Evolutionary conservation across 2,888 invertebrate species (phyloP), one percentile per base, ranked within the genome.

Genomic region (Xanthorhoe designata): DNA sequence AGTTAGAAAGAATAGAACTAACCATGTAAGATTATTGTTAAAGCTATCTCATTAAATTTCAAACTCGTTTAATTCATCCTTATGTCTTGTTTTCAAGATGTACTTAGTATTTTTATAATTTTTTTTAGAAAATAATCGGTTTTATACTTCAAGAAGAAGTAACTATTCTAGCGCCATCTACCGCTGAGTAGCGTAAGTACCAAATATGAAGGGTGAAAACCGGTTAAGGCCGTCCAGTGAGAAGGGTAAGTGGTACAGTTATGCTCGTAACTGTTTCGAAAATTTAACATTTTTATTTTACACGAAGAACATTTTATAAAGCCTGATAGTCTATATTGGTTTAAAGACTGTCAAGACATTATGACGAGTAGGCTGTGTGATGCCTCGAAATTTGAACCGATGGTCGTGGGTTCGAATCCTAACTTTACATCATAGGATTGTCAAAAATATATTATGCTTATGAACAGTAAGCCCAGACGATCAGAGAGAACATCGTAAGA

Each of bases 131-230:
- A 9, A 9, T 2, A 9, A 9, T 3, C 24, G 24, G n/a, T 53
- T 13, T 60, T 45, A 4, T 42, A 1, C 38, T 42, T 13, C 13
- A 42, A 42, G 38, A 13, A 13, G 13, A 13, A 42, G 38, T 42
- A 13, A 42, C 3, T 42, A 13, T 42, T 10, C 45, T 29, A 59
- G 77, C 78, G 86, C 79, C 88, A 89, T 83, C 89, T 90, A 72
- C 74, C 65, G 74, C 61, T 35, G 83, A 85, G 84, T 85, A 82
- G 85, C 77, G 17, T 45, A 73, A 29, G 38, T 68, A 42, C 19
- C 42, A 35, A 29, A 8, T 0, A 45, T 2, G 13, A 4, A 7
- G 50, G 57, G 50, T 38, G 17, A 58, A 64, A 49, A 55, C 52
- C 38, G 49, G 54, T 58, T 55, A 32, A 18, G 18, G 9, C 65